Evolutionary conservation across 2,113 vertebrate genomes (phyloP).

Genomic region (Phalacrocorax carbo): DNA sequence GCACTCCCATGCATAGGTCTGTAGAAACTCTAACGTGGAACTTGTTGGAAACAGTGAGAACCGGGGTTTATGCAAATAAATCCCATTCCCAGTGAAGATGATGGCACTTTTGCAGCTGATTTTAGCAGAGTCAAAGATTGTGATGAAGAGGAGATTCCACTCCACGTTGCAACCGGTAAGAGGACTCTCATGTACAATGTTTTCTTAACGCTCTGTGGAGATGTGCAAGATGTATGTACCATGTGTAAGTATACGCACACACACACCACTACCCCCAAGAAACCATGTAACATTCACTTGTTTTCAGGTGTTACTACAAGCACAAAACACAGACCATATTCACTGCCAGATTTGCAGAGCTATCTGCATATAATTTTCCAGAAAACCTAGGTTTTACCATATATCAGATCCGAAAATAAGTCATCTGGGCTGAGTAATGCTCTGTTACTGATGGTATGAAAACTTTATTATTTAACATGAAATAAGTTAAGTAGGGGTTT

Average conservation of each 20-base stretch:
- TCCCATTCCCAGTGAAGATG: neutral
- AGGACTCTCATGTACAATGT: neutral
- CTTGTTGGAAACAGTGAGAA: neutral
- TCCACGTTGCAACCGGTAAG: neutral
- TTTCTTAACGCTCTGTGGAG: neutral
- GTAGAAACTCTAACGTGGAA: neutral
- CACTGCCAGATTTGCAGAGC: neutral
- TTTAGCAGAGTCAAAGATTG: neutral
- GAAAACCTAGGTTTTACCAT: neutral
- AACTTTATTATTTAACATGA: neutral
- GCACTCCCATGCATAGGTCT: neutral
- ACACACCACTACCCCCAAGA: neutral
- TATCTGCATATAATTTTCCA: neutral
- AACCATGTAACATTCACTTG: neutral
- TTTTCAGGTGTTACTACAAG: neutral
- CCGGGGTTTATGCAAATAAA: neutral
- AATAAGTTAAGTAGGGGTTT: neutral
- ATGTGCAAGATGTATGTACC: neutral
- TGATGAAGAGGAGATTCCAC: neutral
- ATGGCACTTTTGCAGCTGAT: neutral
- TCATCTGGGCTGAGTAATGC: neutral
- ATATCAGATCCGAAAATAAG: neutral
- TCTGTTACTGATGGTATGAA: neutral
- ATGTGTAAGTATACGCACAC: neutral
- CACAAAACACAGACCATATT: neutral